phyloP scores from a whole-genome alignment of 1,140 invertebrate species.

The Trichogramma pretiosum region DNA sequence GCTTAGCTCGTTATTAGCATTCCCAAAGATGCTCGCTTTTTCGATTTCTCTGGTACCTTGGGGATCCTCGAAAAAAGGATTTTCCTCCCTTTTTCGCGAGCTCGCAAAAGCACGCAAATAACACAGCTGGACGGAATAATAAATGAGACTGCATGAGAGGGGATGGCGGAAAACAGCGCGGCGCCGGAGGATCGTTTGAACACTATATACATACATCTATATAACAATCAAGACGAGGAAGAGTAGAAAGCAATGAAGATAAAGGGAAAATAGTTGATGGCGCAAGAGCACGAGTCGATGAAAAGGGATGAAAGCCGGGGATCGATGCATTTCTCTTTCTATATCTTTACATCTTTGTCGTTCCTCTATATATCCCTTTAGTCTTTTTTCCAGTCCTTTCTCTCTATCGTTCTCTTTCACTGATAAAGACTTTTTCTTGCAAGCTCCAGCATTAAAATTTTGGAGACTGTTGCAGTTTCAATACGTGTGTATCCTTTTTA shows the following conservation, averaged over 20 bases:
- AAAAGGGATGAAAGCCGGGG: conserved; percentile 7
- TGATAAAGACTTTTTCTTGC: neutral
- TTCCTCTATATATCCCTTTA: conserved; percentile 6
- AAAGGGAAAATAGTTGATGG: conserved; percentile 6
- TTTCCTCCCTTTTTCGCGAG: neutral
- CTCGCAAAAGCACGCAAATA: conserved; percentile 3
- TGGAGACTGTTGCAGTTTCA: neutral
- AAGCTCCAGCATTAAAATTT: conserved; percentile 1
- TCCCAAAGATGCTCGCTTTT: neutral
- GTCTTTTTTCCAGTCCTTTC: neutral
- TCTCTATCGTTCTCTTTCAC: neutral
- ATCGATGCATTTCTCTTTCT: neutral
- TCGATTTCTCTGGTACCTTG: conserved; percentile 1
- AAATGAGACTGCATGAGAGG: neutral
- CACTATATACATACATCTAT: too few relatives aligned
- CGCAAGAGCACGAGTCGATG: neutral
- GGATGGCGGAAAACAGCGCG: conserved; percentile 4
- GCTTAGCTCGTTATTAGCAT: too few relatives aligned
- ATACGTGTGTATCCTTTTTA: too few relatives aligned
- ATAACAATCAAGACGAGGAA: too few relatives aligned
- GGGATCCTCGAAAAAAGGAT: neutral
- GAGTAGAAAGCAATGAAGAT: neutral
- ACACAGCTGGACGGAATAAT: conserved; percentile 5
- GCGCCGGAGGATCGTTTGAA: too few relatives aligned
- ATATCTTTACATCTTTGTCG: conserved; percentile 8